Base-by-base conservation (phyloP, 2,797 vertebrate species). In the Gymnodraco acuticeps region DNA sequence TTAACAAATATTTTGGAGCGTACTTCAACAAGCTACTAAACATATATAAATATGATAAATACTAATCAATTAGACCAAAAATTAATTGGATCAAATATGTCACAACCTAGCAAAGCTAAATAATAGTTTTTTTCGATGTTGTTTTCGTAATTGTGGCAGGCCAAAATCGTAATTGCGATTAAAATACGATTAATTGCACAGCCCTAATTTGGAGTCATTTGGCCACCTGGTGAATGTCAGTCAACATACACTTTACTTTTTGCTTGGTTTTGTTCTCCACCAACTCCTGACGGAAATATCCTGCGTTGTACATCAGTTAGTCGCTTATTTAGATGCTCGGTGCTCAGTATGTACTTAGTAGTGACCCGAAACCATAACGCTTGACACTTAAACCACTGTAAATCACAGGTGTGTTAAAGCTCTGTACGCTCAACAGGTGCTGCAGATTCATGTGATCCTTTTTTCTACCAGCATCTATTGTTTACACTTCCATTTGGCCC, bases 251-350 rank as follows among this genome's bases (percentile, higher is more conserved):
- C 2, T 58, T 12, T 55, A 3, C 41, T 73, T 31, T 43, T 58
- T 16, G 9, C 53, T 64, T 33, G 10, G 33, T 31, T 73, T 58
- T 43, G 53, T 48, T 73, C 45, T 31, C 41, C 53, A 55, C 12
- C 42, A 15, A 15, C 20, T 51, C 33, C 16, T 17, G 10, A 45
- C 23, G 38, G 10, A 59, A 23, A 52, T 60, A 60, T 23, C 7
- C 0, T 3, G 2, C 6, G 48, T 15, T 59, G 45, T 13, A 16
- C 1, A 33, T n/a, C 15, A 51, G 64, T 3, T 62, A 41, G 10
- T 20, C 1, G 5, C 54, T 70, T 15, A 16, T 61, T 50, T 11
- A 45, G 47, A 2, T 3, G 17, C 41, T 41, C 20, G 10, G 38
- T 27, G 50, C 14, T 13, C 8, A 64, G 50, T 5, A 17, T 38